These are phyloP conservation scores for Xanthia icteritia DNA, from an alignment of 2,888 invertebrate species.

Conservation along the genomic window DNA sequence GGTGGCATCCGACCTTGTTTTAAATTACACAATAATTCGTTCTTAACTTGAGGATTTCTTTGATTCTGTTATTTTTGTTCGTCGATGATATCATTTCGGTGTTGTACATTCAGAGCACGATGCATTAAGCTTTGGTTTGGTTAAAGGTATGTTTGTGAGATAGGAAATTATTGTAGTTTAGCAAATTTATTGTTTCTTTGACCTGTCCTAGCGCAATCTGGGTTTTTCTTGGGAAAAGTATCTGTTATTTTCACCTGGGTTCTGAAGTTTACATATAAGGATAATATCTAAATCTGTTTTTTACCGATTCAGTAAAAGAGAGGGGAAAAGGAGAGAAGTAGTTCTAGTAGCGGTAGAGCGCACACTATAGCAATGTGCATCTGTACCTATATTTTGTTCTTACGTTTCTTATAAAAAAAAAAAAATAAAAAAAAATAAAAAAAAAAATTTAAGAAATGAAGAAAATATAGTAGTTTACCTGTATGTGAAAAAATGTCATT, in stretches of 20 bases:
- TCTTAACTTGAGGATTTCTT: constrained; percentile 22
- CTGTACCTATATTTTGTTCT: background rate
- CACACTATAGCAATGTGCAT: no score
- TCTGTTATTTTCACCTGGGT: no score
- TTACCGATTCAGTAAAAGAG: background rate
- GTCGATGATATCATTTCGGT: constrained; percentile 47
- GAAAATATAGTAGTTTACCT: no score
- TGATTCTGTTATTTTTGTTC: constrained; percentile 31
- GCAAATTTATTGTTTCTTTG: background rate
- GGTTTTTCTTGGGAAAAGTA: no score
- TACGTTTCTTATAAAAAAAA: no score
- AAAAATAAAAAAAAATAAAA: no score
- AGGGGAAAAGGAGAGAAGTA: background rate
- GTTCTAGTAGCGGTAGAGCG: background rate
- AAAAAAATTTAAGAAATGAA: no score
- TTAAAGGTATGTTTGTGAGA: background rate
- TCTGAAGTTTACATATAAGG: background rate
- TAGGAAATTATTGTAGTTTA: background rate
- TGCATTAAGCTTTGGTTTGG: background rate
- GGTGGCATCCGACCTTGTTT: constrained; percentile 26
- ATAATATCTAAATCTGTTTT: background rate
- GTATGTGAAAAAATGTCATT: no score
- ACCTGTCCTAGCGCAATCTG: background rate
- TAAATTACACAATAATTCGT: constrained; percentile 30
- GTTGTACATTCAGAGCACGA: constrained; percentile 41